Conservation (phyloP, 2,113 vertebrate species). For the Chaenocephalus aceratus region DNA sequence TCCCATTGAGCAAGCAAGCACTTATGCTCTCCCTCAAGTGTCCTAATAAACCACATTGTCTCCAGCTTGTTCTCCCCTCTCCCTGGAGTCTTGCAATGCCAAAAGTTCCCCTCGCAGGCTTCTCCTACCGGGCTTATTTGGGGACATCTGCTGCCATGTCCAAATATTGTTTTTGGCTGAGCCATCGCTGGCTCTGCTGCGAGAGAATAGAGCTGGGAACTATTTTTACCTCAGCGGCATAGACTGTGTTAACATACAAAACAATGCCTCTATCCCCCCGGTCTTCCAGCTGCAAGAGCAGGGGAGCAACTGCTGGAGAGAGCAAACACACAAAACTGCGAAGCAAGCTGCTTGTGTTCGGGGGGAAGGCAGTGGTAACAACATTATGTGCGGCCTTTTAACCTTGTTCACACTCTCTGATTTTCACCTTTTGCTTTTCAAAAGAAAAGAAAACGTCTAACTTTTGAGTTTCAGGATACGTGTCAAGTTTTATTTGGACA, state of each 20-base stretch:
- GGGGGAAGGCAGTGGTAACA: constrained; percentile 3
- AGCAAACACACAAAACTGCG: constrained; percentile 25
- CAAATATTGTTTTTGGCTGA: constrained; percentile 84
- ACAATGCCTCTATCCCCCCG: constrained; percentile 71
- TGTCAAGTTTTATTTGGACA: not conserved
- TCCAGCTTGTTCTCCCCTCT: constrained; percentile 45
- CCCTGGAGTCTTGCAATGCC: constrained; percentile 43
- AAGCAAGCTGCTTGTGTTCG: not conserved
- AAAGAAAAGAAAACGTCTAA: not conserved
- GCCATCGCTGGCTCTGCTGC: constrained; percentile 56
- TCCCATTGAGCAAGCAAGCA: constrained; percentile 57
- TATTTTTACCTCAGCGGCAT: constrained; percentile 78
- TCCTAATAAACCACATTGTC: constrained; percentile 69
- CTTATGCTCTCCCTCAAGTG: constrained; percentile 51
- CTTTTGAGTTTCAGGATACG: not conserved
- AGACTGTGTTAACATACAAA: constrained; percentile 75
- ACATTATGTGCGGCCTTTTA: constrained; percentile 29
- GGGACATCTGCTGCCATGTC: constrained; percentile 82
- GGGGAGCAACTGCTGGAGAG: constrained; percentile 39
- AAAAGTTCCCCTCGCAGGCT: constrained; percentile 66
- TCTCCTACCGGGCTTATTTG: constrained; percentile 70
- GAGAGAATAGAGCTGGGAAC: constrained; percentile 70
- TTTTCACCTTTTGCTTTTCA: constrained; percentile 8
- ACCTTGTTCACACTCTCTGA: constrained; percentile 23
- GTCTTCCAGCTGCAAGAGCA: constrained; percentile 72